Conservation (phyloP, 2,888 invertebrate genomes). For the Mesorhabditis spiculigera region DNA sequence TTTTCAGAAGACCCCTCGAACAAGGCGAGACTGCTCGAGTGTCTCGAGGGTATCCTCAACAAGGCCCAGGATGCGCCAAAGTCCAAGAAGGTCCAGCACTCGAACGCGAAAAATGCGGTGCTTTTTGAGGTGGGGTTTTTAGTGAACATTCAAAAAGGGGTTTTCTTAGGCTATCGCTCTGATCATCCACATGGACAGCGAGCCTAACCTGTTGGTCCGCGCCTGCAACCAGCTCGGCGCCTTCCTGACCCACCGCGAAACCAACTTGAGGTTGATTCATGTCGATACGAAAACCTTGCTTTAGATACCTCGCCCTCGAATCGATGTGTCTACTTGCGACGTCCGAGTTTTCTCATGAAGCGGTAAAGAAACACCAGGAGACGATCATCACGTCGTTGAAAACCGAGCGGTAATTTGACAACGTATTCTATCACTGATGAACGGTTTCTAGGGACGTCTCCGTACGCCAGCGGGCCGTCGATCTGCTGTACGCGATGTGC, state of each 20-base stretch:
- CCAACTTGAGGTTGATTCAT: constrained; percentile 74
- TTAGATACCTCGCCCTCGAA: constrained; percentile 85
- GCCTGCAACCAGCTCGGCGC: constrained; percentile 98
- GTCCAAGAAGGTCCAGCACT: constrained; percentile 99
- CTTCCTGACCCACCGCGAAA: constrained; percentile 86
- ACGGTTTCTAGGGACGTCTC: constrained; percentile 39
- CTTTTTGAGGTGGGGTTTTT: constrained; percentile 78
- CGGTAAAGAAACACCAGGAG: constrained; percentile 98
- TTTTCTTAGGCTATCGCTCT: constrained; percentile 80
- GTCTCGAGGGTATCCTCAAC: constrained; percentile 69
- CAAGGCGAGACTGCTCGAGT: constrained; percentile 89
- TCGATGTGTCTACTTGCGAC: constrained; percentile 99
- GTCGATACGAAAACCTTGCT: constrained; percentile 13
- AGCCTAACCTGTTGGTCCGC: constrained; percentile 75
- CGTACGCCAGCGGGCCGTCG: constrained; percentile 94
- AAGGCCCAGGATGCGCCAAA: constrained; percentile 94
- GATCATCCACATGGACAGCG: constrained; percentile 92
- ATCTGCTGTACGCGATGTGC: constrained; percentile 98
- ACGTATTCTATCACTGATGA: constrained; percentile 7
- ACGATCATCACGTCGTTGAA: constrained; percentile 97
- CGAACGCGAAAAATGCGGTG: constrained; percentile 99
- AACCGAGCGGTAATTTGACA: constrained; percentile 41
- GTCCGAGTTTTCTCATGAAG: constrained; percentile 98
- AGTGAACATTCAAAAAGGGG: not conserved
- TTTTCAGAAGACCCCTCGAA: constrained; percentile 71